Evolutionary conservation across 2,797 vertebrate species (phyloP).

Genomic region (Aratinga solstitialis): DNA sequence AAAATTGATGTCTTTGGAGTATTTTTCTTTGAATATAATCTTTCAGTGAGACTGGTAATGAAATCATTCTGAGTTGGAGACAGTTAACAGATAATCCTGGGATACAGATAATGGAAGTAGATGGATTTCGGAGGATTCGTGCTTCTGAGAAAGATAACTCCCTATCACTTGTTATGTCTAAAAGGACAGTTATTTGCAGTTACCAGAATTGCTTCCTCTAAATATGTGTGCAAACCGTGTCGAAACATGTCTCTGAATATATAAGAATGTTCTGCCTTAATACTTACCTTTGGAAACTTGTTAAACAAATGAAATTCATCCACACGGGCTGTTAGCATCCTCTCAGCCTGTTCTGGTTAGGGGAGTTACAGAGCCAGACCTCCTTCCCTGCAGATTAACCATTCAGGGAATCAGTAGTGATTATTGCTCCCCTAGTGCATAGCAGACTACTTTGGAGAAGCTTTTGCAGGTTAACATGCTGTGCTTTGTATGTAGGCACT

Average conservation of each 20-base stretch:
- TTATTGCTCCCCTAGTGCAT: background rate
- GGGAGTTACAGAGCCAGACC: rapidly evolving
- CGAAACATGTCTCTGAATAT: background rate
- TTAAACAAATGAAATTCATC: background rate
- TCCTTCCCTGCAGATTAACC: background rate
- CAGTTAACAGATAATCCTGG: background rate
- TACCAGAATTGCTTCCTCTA: background rate
- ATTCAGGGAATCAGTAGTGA: background rate
- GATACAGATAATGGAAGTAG: background rate
- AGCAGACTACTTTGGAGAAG: background rate
- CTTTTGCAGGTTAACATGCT: background rate
- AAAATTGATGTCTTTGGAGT: background rate
- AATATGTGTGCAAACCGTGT: background rate
- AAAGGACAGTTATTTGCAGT: background rate
- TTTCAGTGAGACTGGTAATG: background rate
- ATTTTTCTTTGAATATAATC: background rate
- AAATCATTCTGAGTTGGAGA: background rate
- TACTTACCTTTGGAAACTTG: background rate
- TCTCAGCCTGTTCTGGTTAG: background rate
- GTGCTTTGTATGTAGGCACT: rapidly evolving
- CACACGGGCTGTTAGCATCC: background rate
- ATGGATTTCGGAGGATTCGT: background rate
- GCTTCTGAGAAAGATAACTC: background rate
- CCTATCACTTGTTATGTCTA: background rate
- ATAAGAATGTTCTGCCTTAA: background rate